Conservation (phyloP, 2,797 vertebrate species). For the Enoplosus armatus region DNA sequence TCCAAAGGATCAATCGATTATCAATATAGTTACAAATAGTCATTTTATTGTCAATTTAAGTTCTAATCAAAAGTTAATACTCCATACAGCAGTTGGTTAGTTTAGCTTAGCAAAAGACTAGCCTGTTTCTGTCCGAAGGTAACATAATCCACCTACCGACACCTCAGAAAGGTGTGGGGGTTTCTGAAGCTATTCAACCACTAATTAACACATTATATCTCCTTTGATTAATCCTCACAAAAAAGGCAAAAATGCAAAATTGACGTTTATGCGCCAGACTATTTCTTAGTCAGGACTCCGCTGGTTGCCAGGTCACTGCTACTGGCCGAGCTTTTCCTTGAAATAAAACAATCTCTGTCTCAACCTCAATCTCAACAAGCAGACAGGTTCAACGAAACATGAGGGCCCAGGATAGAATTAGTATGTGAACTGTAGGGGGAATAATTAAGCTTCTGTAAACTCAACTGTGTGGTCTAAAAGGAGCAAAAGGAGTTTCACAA, state of each 20-base stretch:
- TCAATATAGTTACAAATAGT: too few relatives aligned
- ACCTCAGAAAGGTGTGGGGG: neutral
- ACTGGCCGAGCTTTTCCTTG: constrained; percentile 8
- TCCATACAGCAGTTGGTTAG: neutral
- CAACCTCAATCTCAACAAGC: too few relatives aligned
- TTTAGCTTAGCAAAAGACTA: neutral
- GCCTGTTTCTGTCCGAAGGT: neutral
- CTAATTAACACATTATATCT: neutral
- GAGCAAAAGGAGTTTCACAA: constrained; percentile 38
- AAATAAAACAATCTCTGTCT: constrained; percentile 23
- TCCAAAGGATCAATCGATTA: too few relatives aligned
- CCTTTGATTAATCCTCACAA: neutral
- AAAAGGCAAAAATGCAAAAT: neutral
- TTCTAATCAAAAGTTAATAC: neutral
- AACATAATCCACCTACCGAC: neutral
- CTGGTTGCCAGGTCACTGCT: neutral
- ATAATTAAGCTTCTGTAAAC: constrained; percentile 76
- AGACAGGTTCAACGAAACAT: constrained; percentile 63
- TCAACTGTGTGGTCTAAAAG: constrained; percentile 70
- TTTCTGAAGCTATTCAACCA: neutral
- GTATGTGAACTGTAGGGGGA: constrained; percentile 37
- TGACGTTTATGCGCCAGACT: neutral
- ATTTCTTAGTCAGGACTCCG: neutral
- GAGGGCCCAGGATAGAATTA: constrained; percentile 28
- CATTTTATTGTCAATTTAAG: neutral